Conservation (phyloP, 2,888 invertebrate species). For the Pasiphila rectangulata region DNA sequence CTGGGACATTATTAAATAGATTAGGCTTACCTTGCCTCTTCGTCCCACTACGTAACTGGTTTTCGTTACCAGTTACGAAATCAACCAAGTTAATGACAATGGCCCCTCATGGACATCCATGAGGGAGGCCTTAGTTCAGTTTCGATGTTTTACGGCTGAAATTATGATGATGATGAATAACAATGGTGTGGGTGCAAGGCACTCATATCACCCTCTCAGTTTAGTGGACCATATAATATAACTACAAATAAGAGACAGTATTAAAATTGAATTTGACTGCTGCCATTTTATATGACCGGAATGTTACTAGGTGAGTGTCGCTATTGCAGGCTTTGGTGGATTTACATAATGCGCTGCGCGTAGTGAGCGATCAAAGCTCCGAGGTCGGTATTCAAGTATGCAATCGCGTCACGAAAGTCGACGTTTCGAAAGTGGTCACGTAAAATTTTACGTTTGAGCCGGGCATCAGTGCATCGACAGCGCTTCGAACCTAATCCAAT, state of each 20-base stretch:
- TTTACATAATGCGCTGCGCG: constrained; percentile 66
- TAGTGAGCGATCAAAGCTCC: constrained; percentile 56
- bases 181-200: too few species aligned
- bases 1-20: too few species aligned
- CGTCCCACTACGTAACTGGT: too few species aligned
- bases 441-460: constrained; percentile 79
- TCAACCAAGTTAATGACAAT: too few species aligned
- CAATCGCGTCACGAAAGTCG: constrained; percentile 66
- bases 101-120: too few species aligned
- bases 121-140: too few species aligned
- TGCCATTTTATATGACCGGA: constrained; percentile 39
- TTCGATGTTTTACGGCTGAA: too few species aligned
- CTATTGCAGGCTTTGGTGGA: constrained; percentile 52
- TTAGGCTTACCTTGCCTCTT: too few species aligned
- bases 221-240: not conserved
- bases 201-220: too few species aligned
- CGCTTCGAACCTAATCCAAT: constrained; percentile 76
- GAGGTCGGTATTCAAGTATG: constrained; percentile 56
- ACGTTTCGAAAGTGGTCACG: constrained; percentile 76
- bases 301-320: constrained; percentile 47
- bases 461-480: constrained; percentile 64
- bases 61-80: too few species aligned
- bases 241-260: constrained; percentile 31
- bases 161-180: too few species aligned
- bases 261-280: constrained; percentile 41